Evolutionary conservation across 2,797 vertebrate species (phyloP).

Genomic region (Rhadinocentrus ornatus): DNA sequence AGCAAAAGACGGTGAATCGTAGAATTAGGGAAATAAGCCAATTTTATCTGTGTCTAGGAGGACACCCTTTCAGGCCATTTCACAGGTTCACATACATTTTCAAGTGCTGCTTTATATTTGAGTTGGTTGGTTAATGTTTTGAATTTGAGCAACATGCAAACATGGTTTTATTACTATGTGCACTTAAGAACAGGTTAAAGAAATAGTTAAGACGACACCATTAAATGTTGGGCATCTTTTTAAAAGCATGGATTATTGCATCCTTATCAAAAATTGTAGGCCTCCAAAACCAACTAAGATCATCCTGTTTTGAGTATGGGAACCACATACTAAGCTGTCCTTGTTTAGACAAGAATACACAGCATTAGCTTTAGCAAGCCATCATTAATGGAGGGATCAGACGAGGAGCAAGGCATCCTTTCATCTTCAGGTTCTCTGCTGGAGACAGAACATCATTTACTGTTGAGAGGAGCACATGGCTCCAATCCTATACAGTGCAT

Average conservation of each 20-base stretch:
- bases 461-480: conserved; percentile 81
- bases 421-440: conserved; percentile 81
- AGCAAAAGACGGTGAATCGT: conserved; percentile 67
- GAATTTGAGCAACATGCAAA: conserved; percentile 18
- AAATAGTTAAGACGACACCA: not conserved
- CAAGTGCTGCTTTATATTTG: conserved; percentile 40
- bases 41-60: conserved; percentile 68
- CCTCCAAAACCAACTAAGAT: conserved; percentile 50
- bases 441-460: conserved; percentile 83
- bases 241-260: conserved; percentile 13
- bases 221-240: conserved; percentile 12
- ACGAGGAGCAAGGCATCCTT: conserved; percentile 78
- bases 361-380: conserved; percentile 76
- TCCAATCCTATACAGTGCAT: conserved; percentile 76
- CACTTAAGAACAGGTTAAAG: conserved; percentile 11
- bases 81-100: conserved; percentile 35
- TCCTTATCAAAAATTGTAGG: conserved; percentile 46
- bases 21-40: conserved; percentile 77
- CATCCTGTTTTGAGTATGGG: conserved; percentile 70
- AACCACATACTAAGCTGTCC: conserved; percentile 73
- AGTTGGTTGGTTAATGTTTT: conserved; percentile 36
- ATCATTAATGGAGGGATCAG: conserved; percentile 84
- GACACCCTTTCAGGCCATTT: conserved; percentile 60
- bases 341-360: conserved; percentile 80
- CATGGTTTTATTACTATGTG: conserved; percentile 5